phyloP scores from a whole-genome alignment of 2,797 vertebrate genomes.

The Crypturellus tataupa region DNA sequence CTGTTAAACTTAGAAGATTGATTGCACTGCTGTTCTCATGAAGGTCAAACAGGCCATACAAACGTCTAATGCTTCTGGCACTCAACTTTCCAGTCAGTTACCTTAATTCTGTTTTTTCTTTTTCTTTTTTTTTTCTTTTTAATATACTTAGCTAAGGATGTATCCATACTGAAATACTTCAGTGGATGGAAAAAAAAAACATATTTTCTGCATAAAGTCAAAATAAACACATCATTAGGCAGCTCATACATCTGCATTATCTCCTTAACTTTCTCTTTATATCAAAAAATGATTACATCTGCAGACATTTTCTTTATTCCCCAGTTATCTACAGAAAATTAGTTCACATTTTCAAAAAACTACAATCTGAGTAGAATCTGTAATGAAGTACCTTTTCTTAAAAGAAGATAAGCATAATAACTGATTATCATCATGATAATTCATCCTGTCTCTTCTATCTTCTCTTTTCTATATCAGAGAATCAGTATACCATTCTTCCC shows the following conservation, averaged over 20 bases:
- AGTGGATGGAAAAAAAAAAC: neutral
- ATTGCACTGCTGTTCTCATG: neutral
- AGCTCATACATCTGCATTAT: neutral
- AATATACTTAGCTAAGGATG: neutral
- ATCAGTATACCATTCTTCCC: neutral
- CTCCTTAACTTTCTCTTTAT: neutral
- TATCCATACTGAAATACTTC: neutral
- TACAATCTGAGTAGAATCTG: neutral
- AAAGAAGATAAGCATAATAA: neutral
- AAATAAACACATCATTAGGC: neutral
- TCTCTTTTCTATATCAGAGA: neutral
- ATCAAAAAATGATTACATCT: neutral
- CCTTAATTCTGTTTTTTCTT: neutral
- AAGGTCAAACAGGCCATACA: conserved; percentile 38
- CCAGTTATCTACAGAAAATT: neutral
- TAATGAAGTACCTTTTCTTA: neutral
- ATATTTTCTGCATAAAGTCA: neutral
- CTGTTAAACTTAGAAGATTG: conserved; percentile 38
- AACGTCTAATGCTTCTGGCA: neutral
- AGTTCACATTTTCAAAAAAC: conserved; percentile 11
- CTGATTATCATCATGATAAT: neutral
- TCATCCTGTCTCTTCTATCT: neutral
- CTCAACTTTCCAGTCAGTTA: neutral
- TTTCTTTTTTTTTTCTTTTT: neutral
- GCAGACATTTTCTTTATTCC: neutral